Base-by-base conservation (phyloP, 2,888 invertebrate species). In the Agrotis exclamationis region DNA sequence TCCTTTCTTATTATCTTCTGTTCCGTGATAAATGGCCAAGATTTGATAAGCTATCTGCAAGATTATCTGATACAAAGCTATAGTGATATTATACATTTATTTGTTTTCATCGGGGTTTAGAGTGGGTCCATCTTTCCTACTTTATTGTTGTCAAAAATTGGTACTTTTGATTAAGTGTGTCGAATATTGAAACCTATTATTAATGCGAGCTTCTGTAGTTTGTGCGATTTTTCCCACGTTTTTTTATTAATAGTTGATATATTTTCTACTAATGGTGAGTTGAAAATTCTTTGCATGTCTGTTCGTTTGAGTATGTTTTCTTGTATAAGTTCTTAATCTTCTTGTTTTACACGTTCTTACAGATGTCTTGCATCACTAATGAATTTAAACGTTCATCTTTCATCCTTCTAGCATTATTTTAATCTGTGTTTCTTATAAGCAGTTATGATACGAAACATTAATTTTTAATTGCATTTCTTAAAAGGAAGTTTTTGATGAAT, bases 401-500 rank as follows among this genome's bases (percentile, higher is more conserved):
- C n/a, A 74, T 60, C 28, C 48, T 68, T 45, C 13, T 68, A 54
- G 11, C 45, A 16, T 56, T 70, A 33, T 24, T 39, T 6, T 11
- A 50, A 39, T 39, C 20, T 33, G 66, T n/a, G 47, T 56, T 39
- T 56, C 50, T 45, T 22, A 16, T 66, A 47, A 54, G 44, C 56
- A 33, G 13, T 50, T 1, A 68, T 33, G 75, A 60, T 57, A 20
- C 24, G 4, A 16, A 39, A 60, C 74, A 62, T 74, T 60, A 47
- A 69, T 57, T 56, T 73, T 60, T 68, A 20, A 69, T 74, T 69
- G 39, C 60, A 16, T 47, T 68, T 60, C 48, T 47, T 50, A 3
- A 60, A 57, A 62, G n/a, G 47, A 76, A 44, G 48, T 64, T 48
- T 39, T 70, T 76, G 50, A 70, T 60, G 45, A 64, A 71, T 65